Evolutionary conservation across 2,797 vertebrate species (phyloP), one percentile per base, ranked within the genome.

Genomic region (Tympanoctomys barrerae): DNA sequence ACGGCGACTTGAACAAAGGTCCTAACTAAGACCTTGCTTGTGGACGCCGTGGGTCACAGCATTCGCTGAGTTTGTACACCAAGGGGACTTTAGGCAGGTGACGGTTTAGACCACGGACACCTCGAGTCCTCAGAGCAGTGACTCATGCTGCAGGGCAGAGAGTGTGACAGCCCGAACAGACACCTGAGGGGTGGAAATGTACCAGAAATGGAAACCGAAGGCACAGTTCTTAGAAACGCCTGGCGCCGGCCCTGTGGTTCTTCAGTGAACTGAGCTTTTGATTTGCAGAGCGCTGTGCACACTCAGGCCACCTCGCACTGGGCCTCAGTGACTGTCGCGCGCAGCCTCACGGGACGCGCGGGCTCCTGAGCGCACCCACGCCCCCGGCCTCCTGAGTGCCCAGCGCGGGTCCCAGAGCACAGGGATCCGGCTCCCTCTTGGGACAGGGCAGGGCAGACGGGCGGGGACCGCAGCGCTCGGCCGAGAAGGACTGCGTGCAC

Each of bases 201-300:
- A 70, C 24, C 80, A 78, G 92, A 80, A 92, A 82, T 95, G 26
- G 97, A 98, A 97, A 97, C 61, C 80, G 46, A 94, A 49, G 18
- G 36, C 22, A 46, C 24, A 1, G 94, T 96, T 98, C 81, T 5
- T 90, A 96, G 98, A 97, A 97, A 96, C 97, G 96, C 14, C 97
- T 96, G 90, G 80, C 81, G 52, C 39, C 1, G 66, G 70, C 93
- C 84, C 70, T 95, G 96, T 95, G 97, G 97, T 97, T 96, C 97
- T 42, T 46, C 80, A 77, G 87, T 52, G 91, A 95, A 81, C 8
- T 90, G 77, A 96, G 52, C 89, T 91, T 95, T 87, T 94, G 68
- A 90, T 94, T 89, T 75, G 64, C 85, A 88, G 62, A 62, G 31
- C 31, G 26, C 36, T 59, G 33, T 92, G 39, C 88, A 36, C 21